A percentile compares a stretch with the other conserved stretches of the same genome.
These are phyloP conservation scores for Stenopsyche tienmushanensis DNA, from an alignment of 1,140 invertebrate species.

Conservation along the genomic window DNA sequence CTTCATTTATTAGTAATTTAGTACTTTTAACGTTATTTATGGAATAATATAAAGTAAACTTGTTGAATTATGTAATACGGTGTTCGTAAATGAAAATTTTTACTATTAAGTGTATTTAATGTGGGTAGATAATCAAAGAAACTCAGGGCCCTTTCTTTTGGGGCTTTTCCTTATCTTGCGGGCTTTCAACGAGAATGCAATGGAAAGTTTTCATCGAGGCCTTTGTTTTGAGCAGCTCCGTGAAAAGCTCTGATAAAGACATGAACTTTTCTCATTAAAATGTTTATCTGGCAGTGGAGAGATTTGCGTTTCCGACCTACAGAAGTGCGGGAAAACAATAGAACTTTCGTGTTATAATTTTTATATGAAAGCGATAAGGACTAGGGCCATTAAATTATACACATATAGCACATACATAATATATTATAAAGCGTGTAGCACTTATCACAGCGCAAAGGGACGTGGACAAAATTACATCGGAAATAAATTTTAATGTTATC, in stretches of 20 bases:
- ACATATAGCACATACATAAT: no score
- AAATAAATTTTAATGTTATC: no score
- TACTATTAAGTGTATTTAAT: constrained; percentile 23
- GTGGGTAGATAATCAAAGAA: constrained; percentile 19
- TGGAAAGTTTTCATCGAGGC: constrained; percentile 24
- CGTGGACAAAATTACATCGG: no score
- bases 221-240: constrained; percentile 23
- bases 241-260: constrained; percentile 27
- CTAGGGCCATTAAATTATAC: no score
- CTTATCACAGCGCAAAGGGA: no score
- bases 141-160: constrained; percentile 3
- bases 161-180: constrained; percentile 16
- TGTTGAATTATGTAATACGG: not conserved
- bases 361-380: constrained; percentile 18
- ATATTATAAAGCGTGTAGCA: no score
- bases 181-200: constrained; percentile 25
- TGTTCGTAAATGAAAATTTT: constrained; percentile 22
- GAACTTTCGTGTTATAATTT: constrained; percentile 16
- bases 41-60: not conserved
- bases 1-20: no score
- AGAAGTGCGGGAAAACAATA: constrained; percentile 17
- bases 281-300: constrained; percentile 26
- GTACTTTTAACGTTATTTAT: no score
- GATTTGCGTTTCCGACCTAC: constrained; percentile 20
- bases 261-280: constrained; percentile 33